These are phyloP conservation scores for Alouatta palliata DNA, from an alignment of 2,113 vertebrate genomes.

Conservation along the genomic window DNA sequence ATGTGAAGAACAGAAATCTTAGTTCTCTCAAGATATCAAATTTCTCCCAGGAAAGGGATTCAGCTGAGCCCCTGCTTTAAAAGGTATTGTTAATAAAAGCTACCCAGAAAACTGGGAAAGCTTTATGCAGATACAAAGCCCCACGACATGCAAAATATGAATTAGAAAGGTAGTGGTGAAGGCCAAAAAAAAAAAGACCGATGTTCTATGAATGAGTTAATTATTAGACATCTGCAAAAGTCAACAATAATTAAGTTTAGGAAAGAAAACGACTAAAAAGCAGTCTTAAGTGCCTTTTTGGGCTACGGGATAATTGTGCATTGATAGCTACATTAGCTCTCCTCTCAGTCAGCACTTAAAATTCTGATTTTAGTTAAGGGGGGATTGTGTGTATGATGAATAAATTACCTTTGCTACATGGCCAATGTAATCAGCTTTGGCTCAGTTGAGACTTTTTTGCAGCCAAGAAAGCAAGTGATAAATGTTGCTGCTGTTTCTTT, in stretches of 20 bases:
- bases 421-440: constrained; percentile 29
- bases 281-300: constrained; percentile 56
- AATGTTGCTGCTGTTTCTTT: background rate
- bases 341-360: constrained; percentile 64
- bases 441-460: background rate
- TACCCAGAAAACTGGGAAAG: background rate
- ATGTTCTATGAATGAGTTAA: constrained; percentile 63
- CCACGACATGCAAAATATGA: constrained; percentile 44
- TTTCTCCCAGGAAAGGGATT: constrained; percentile 3
- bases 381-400: constrained; percentile 36
- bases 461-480: constrained; percentile 37
- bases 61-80: background rate
- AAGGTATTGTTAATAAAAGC: background rate
- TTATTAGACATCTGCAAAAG: constrained; percentile 70
- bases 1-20: background rate
- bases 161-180: constrained; percentile 63
- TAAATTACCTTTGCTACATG: constrained; percentile 29
- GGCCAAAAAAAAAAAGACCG: constrained; percentile 50
- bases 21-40: background rate
- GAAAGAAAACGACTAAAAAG: constrained; percentile 74
- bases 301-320: constrained; percentile 73
- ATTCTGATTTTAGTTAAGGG: constrained; percentile 60
- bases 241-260: constrained; percentile 73
- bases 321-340: constrained; percentile 46
- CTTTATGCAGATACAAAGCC: background rate